Base-by-base conservation (phyloP, 2,888 invertebrate genomes). In the Rhogogaster chlorosoma region DNA sequence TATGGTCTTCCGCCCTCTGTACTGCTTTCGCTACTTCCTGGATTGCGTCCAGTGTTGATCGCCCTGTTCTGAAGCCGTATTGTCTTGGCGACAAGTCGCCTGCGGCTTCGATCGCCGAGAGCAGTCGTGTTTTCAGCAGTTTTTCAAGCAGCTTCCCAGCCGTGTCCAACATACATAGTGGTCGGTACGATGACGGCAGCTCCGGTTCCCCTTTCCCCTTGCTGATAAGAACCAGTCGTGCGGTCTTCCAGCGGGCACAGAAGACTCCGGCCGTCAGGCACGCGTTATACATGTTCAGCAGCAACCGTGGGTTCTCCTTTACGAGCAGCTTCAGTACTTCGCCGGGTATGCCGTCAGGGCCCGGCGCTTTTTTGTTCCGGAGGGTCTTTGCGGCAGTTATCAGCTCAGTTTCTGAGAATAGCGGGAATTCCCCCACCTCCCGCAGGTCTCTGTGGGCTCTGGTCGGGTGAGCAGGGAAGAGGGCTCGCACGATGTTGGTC, bases 81-180 rank as follows among this genome's bases (percentile, higher is more conserved):
- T 87, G 87, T 4, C 38, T 4, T 6, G 38, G 9, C 2, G 85
- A 84, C 38, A 86, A 82, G 15, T 83, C 85, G 1, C 85, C 85
- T 26, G 15, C 53, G n/a, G 32, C 36, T 7, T 29, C 15, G 67
- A 85, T 71, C n/a, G 75, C 57, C n/a, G 70, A 18, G n/a, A 7
- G 18, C 49, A 91, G 64, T 64, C 90, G 87, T 32, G 45, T 42
- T 12, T 86, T 86, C 36, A 90, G 53, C 18, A 90, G 18, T 78
- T 88, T 88, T 78, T 91, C 91, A 4, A 89, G 84, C 0, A 90
- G 32, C 83, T 89, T 91, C 0, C 88, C 90, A 18, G 89, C 9
- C 7, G 85, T 83, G 9, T 87, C 87, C 22, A 89, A 80, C 45
- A 91, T 86, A 82, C 89, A 89, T 1, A 91, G 87, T 0, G 90